A percentile compares a stretch with the other conserved stretches of the same genome.
These are phyloP conservation scores for Eupeodes luniger DNA, from an alignment of 2,888 invertebrate species.

Conservation along the genomic window DNA sequence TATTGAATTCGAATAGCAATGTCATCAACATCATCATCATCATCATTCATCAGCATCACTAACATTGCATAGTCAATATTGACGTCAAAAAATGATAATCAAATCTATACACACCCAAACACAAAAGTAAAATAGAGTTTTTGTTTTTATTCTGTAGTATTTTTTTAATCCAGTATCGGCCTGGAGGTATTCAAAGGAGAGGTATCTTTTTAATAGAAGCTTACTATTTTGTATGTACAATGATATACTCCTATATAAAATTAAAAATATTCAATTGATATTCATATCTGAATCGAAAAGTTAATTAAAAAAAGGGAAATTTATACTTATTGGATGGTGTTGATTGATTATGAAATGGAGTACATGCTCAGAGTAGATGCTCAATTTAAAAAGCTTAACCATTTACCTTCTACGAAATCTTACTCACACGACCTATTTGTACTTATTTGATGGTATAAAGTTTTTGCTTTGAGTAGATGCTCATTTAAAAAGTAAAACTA, in stretches of 20 bases:
- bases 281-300: background rate
- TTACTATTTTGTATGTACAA: background rate
- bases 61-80: background rate
- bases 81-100: slow-evolving; percentile 58
- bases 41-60: background rate
- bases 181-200: background rate
- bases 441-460: too few relatives aligned
- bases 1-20: slow-evolving; percentile 68
- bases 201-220: background rate
- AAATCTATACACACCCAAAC: slow-evolving; percentile 28
- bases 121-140: background rate
- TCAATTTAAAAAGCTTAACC: too few relatives aligned
- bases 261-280: background rate
- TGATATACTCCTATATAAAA: background rate
- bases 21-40: slow-evolving; percentile 38
- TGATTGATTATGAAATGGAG: too few relatives aligned
- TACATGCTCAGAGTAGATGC: too few relatives aligned
- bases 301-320: background rate
- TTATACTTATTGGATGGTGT: too few relatives aligned
- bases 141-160: slow-evolving; percentile 17
- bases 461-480: too few relatives aligned
- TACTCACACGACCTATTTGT: too few relatives aligned
- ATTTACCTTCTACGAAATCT: too few relatives aligned
- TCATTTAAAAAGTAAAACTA: too few relatives aligned
- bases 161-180: background rate